Conservation (phyloP, 2,888 invertebrate species). For the Tiphia femorata region DNA sequence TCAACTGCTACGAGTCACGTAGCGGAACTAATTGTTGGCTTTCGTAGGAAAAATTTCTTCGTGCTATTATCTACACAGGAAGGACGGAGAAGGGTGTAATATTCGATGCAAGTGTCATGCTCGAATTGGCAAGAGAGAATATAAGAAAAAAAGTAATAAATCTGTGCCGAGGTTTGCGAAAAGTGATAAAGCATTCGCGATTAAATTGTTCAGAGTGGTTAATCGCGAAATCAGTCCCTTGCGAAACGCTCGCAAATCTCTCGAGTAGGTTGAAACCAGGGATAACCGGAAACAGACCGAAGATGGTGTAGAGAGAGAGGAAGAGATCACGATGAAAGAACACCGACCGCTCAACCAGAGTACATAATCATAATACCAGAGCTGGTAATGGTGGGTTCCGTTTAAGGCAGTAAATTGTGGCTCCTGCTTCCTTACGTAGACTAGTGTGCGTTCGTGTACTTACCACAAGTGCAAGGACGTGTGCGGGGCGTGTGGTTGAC, state of each 20-base stretch:
- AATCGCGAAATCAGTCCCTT: neutral
- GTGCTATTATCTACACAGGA: too few species aligned
- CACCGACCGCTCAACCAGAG: constrained; percentile 1
- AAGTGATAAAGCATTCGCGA: neutral
- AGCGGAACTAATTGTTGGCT: constrained; percentile 44
- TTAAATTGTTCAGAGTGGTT: constrained; percentile 3
- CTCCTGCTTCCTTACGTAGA: constrained; percentile 22
- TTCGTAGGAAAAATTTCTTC: constrained; percentile 33
- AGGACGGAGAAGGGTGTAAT: constrained; percentile 16
- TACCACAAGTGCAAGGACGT: constrained; percentile 21
- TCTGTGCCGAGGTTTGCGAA: constrained; percentile 5
- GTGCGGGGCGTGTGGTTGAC: constrained; percentile 12
- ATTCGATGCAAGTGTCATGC: too few species aligned
- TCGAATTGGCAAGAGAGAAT: too few species aligned
- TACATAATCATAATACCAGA: constrained; percentile 11
- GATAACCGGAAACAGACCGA: neutral
- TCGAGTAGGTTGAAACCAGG: neutral
- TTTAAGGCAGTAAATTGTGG: constrained; percentile 26
- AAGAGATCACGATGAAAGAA: constrained; percentile 1
- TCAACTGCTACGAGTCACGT: constrained; percentile 36
- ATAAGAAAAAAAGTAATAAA: constrained; percentile 27
- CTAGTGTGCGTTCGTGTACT: constrained; percentile 13
- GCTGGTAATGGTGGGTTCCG: constrained; percentile 15
- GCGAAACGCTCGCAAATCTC: neutral
- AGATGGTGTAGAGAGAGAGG: neutral